Conservation (phyloP, 2,113 vertebrate genomes). For the Poicephalus meyeri region DNA sequence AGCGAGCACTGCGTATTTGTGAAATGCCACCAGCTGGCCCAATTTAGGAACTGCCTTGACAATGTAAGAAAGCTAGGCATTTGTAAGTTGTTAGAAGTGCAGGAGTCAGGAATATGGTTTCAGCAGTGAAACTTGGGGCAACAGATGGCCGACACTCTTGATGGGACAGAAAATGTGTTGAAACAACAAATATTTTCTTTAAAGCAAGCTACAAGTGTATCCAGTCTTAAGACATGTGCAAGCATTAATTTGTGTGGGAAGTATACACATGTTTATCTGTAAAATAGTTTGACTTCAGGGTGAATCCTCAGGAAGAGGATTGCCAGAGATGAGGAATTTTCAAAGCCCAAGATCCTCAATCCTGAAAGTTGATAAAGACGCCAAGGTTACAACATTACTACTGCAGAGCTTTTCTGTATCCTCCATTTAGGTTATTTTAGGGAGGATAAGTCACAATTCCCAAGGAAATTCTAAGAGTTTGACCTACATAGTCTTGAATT, state of each 20-base stretch:
- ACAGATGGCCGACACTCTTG: not conserved
- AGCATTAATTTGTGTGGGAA: not conserved
- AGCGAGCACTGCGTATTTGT: not conserved
- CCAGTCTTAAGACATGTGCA: not conserved
- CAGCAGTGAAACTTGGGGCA: not conserved
- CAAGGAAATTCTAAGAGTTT: not conserved
- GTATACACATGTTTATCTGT: not conserved
- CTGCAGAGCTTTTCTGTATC: not conserved
- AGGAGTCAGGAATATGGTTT: not conserved
- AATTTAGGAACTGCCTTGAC: not conserved
- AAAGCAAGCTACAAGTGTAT: not conserved
- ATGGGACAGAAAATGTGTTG: not conserved
- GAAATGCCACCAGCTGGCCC: slow-evolving; percentile 2
- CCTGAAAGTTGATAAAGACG: not conserved
- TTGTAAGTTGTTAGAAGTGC: not conserved
- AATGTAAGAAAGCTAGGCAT: not conserved
- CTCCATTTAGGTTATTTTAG: not conserved
- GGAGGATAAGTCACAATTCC: not conserved
- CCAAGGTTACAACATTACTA: fast-evolving
- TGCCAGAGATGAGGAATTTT: not conserved
- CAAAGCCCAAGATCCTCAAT: not conserved
- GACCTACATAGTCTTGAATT: not conserved
- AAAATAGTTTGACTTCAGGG: not conserved
- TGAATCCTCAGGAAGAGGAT: not conserved
- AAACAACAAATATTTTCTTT: not conserved